Conservation (phyloP, 2,888 invertebrate species). For the Xanthia togata region DNA sequence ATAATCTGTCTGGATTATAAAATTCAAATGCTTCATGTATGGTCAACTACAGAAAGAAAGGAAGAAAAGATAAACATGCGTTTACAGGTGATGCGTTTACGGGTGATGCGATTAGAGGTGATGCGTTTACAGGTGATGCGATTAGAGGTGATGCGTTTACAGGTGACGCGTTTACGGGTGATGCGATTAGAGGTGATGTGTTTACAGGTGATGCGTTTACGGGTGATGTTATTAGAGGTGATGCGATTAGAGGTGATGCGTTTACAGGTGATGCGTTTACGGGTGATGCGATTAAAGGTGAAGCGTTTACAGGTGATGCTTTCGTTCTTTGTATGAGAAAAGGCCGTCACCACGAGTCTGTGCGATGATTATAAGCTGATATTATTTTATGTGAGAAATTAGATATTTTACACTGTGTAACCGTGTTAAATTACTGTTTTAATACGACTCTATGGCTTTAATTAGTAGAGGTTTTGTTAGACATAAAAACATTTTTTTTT, state of each 20-base stretch:
- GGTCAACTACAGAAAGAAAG: neutral
- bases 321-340: conserved; percentile 6
- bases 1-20: neutral
- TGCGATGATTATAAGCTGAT: conserved; percentile 16
- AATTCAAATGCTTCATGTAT: neutral
- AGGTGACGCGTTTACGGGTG: neutral
- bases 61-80: neutral
- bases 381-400: conserved; percentile 19
- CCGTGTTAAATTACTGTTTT: conserved; percentile 34
- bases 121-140: neutral
- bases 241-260: neutral
- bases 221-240: too few relatives aligned
- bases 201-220: neutral
- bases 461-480: conserved; percentile 35
- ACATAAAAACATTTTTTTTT: conserved; percentile 35
- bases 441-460: conserved; percentile 14
- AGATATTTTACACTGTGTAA: conserved; percentile 15
- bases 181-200: too few relatives aligned
- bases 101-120: neutral
- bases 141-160: neutral
- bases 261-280: neutral
- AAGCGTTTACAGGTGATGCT: neutral
- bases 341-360: conserved; percentile 1
- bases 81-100: neutral
- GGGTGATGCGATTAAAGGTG: too few relatives aligned